Base-by-base conservation (phyloP, 2,113 vertebrate species). In the Pseudorasbora parva region DNA sequence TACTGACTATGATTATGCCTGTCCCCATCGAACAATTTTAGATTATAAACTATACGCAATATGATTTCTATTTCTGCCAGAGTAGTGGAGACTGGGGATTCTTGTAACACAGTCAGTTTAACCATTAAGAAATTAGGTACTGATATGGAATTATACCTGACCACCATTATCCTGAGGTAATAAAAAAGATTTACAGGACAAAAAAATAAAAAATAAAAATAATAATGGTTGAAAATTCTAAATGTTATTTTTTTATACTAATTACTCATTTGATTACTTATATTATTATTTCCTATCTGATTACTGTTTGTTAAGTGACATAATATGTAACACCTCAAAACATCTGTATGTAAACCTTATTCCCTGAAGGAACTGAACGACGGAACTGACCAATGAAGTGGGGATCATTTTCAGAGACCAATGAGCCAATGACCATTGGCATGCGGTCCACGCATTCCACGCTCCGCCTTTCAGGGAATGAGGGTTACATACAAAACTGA, bases 1-100 rank as follows among this genome's bases (percentile, higher is more conserved):
- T 84, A 78, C 82, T 41, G 74, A 57, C 83, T 79, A 49, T 60
- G 72, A 77, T 84, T 81, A 81, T 30, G 23, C 66, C 73, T 81
- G 62, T 78, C 78, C 33, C 64, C 69, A 62, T 81, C 41, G 64
- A 49, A 60, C 30, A 69, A 27, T 86, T 69, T 68, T 51, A 76
- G n/a, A 75, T 57, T 71, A 75, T 62, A 74, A 37, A 68, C 37
- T 47, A 80, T 56, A 80, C 66, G 79, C 12, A 83, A 47, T 27
- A 54, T 51, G 21, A 69, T 69, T 76, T 33, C 23, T 66, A 11
- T 59, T 41, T 41, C 1, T 57, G 21, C 5, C 21, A 37, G 21
- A 45, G 2, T 23, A 71, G 41, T 45, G 41, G 21, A 45, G 11
- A 45, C 21, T 41, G 11, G 21, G 9, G 10, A 47, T 23, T 11